These are phyloP conservation scores for Hydraecia micacea DNA, from an alignment of 2,888 invertebrate genomes.

Conservation along the genomic window DNA sequence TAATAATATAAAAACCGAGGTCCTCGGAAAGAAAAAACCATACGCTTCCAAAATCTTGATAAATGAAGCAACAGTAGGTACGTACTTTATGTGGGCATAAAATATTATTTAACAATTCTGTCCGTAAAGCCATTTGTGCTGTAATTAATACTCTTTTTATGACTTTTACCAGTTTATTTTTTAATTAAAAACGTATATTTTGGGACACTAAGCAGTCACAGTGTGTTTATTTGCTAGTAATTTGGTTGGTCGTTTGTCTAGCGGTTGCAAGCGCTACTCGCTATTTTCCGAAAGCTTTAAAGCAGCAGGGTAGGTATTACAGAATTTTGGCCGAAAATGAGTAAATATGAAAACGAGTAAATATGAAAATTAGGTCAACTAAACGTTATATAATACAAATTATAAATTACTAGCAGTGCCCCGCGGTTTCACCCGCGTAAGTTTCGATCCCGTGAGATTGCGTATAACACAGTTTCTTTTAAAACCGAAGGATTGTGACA, in stretches of 20 bases:
- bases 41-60: conserved; percentile 2
- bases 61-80: conserved; percentile 18
- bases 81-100: conserved; percentile 36
- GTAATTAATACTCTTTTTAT: conserved; percentile 39
- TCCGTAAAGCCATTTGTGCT: conserved; percentile 28
- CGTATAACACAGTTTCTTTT: no score
- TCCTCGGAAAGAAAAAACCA: neutral
- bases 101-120: conserved; percentile 40
- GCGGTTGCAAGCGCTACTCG: neutral
- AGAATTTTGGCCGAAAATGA: no score
- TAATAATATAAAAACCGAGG: neutral
- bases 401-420: no score
- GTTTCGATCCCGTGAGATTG: no score
- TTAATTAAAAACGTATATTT: conserved; percentile 42
- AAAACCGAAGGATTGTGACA: no score
- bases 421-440: no score
- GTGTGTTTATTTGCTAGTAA: conserved; percentile 15
- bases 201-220: neutral
- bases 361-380: no score
- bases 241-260: neutral
- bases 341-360: no score
- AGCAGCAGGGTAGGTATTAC: neutral
- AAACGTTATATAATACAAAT: no score
- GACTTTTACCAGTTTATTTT: conserved; percentile 21
- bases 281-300: neutral